A percentile compares a stretch with the other conserved stretches of the same genome.
These are phyloP conservation scores for Zaprionus gabonicus DNA, from an alignment of 1,140 invertebrate species.

Conservation along the genomic window DNA sequence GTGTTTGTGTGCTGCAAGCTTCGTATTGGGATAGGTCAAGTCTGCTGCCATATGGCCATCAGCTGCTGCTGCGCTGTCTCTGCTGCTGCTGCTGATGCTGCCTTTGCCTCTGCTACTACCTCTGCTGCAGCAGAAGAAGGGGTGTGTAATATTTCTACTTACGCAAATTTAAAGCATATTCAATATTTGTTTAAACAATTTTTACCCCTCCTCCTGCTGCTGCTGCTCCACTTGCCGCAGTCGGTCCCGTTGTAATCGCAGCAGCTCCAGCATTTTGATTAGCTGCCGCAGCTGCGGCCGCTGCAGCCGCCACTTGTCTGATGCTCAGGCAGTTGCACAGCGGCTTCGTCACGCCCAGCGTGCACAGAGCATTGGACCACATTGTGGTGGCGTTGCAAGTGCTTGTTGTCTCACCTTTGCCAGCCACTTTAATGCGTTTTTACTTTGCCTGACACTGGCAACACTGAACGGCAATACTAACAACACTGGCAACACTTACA, in stretches of 20 bases:
- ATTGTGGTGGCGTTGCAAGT: constrained; percentile 62
- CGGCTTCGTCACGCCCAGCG: constrained; percentile 84
- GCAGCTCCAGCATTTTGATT: constrained; percentile 53
- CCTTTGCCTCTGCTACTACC: constrained; percentile 3
- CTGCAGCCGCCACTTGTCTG: constrained; percentile 83
- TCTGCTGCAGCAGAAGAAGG: constrained; percentile 33
- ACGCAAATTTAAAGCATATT: constrained; percentile 15
- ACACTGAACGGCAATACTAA: constrained; percentile 27
- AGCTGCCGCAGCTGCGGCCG: constrained; percentile 73
- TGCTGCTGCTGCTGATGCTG: constrained; percentile 14
- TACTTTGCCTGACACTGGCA: constrained; percentile 23
- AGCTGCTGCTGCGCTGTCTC: constrained; percentile 38
- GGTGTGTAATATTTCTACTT: constrained; percentile 29
- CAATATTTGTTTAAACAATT: not conserved
- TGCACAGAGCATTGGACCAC: constrained; percentile 84
- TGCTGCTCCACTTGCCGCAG: constrained; percentile 45
- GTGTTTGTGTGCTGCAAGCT: constrained; percentile 39
- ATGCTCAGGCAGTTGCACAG: constrained; percentile 84
- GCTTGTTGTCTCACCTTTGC: constrained; percentile 72
- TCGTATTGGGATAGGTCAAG: constrained; percentile 69
- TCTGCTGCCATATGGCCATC: constrained; percentile 69
- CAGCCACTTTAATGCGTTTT: constrained; percentile 72
- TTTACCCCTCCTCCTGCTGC: constrained; percentile 63
- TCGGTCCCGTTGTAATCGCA: constrained; percentile 76
- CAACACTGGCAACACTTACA: constrained; percentile 34